Evolutionary conservation across 2,113 vertebrate species (phyloP).

Genomic region (Uria lomvia): DNA sequence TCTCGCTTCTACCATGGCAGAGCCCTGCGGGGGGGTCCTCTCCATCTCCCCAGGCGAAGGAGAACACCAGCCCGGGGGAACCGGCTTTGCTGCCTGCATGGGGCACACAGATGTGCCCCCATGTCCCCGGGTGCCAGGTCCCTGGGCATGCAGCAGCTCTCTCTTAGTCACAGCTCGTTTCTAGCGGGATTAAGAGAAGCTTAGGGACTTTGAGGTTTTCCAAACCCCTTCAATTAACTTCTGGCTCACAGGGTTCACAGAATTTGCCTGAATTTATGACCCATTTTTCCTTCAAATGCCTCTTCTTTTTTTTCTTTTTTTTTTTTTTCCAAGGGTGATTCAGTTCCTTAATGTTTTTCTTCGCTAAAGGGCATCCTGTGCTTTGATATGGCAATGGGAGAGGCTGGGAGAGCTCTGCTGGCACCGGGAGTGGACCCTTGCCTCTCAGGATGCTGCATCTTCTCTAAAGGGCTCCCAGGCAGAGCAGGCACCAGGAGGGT

Average conservation of each 20-base stretch:
- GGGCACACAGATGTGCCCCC: rapidly evolving
- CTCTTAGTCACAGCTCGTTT: neutral
- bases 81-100: neutral
- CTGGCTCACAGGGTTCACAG: neutral
- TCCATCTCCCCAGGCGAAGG: neutral
- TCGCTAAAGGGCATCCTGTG: slow-evolving; percentile 63
- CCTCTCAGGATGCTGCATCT: neutral
- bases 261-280: slow-evolving; percentile 56
- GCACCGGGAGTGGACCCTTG: neutral
- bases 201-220: slow-evolving; percentile 37
- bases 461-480: neutral
- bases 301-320: neutral
- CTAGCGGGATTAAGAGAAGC: neutral
- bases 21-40: neutral
- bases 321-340: slow-evolving; percentile 18
- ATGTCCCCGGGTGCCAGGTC: neutral
- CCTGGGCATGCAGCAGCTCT: neutral
- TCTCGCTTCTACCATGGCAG: neutral
- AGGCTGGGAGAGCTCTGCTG: neutral
- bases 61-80: neutral
- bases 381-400: neutral
- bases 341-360: slow-evolving; percentile 46
- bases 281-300: slow-evolving; percentile 50
- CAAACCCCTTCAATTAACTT: slow-evolving; percentile 55
- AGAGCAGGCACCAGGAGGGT: neutral